Base-by-base conservation (phyloP, 2,888 invertebrate genomes). In the Trichacis sp. region DNA sequence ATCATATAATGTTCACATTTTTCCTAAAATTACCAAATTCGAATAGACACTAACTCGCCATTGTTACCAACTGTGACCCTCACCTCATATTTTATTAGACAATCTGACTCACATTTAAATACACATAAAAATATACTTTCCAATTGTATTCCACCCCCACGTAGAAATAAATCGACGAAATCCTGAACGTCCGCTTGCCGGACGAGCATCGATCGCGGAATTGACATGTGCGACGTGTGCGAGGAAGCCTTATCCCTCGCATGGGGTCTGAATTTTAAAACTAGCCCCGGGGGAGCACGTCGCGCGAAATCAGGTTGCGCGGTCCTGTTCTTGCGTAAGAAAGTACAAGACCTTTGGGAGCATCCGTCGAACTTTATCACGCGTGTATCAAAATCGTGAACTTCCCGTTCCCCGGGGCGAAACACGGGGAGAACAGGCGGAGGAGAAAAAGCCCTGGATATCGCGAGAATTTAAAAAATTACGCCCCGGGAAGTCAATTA, bases 181-280 rank as follows among this genome's bases (percentile, higher is more conserved):
- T 33, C n/a, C n/a, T n/a, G n/a, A n/a, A 24, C 8, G 40, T 40
- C 40, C 40, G 40, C 14, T 12, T 15, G 14, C 61, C 62, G 75
- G 53, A 72, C 72, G 70, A 74, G 54, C 71, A 74, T 77, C 65
- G 75, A 79, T 74, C 73, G 67, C 53, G 71, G 68, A 70, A 80
- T 83, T 81, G 83, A 80, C 78, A 84, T 82, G 83, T 81, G 75
- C 64, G 64, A 69, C 79, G 75, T 79, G 73, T 72, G 59, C 61
- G 40, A 52, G 49, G 64, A 64, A 70, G 70, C 72, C 72, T 70
- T 71, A 70, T 72, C 73, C 71, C 72, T 73, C 74, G 78, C 74
- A 75, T 80, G 79, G 78, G 80, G 79, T 74, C 74, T 78, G 83
- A 83, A 84, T 84, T 84, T 84, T 84, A 83, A 84, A 84, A 82